Percentiles rank a stretch among this genome's conserved stretches.
phyloP scores from a whole-genome alignment of 2,797 vertebrate genomes.

The Iguana delicatissima region DNA sequence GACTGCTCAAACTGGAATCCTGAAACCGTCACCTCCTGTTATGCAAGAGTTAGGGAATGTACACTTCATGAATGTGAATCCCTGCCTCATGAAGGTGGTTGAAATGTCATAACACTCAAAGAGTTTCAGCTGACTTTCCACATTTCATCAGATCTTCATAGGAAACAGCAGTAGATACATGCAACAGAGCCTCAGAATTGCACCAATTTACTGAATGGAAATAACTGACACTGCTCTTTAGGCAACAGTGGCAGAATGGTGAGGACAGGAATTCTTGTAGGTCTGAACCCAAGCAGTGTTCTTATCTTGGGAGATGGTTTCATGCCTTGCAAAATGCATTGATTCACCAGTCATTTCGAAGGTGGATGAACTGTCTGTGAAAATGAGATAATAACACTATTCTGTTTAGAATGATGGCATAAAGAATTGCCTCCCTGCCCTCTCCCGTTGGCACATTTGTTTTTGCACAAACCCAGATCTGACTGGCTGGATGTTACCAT shows the following conservation, averaged over 20 bases:
- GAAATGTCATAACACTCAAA: background rate
- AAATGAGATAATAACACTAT: background rate
- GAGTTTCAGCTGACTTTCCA: background rate
- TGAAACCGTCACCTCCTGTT: background rate
- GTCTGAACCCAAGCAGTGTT: background rate
- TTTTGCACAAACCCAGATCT: background rate
- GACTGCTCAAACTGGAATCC: background rate
- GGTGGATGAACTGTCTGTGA: background rate
- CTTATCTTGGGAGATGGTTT: background rate
- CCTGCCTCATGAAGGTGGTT: background rate
- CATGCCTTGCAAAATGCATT: background rate
- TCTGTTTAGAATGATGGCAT: background rate
- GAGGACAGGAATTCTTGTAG: background rate
- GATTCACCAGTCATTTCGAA: background rate
- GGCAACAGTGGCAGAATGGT: background rate
- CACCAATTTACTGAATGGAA: background rate
- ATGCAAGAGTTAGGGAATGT: background rate
- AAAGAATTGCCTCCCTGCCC: background rate
- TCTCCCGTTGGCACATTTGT: background rate
- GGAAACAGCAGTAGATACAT: background rate
- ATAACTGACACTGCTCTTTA: background rate
- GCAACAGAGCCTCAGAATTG: background rate
- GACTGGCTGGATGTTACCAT: background rate
- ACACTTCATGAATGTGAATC: background rate
- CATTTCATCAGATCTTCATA: background rate